Percentiles rank a stretch among this genome's conserved stretches.
Evolutionary conservation across 1,140 invertebrate species (phyloP).

Genomic region (Trypoxylus dichotomus): DNA sequence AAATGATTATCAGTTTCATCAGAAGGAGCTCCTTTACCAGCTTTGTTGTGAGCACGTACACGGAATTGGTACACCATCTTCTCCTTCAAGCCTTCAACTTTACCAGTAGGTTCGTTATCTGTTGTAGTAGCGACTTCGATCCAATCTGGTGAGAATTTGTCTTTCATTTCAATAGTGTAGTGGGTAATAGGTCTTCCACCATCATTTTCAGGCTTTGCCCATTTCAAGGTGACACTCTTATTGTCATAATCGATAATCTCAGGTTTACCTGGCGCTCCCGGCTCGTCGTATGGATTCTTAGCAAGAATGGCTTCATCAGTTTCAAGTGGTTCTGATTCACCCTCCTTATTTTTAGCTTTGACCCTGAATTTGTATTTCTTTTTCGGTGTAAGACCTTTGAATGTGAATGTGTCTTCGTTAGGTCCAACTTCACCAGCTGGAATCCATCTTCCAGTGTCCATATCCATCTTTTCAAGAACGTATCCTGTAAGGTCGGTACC

Average conservation of each 20-base stretch:
- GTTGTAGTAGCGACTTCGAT: slow-evolving; percentile 80
- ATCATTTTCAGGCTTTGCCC: slow-evolving; percentile 86
- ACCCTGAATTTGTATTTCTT: slow-evolving; percentile 99
- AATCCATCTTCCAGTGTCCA: slow-evolving; percentile 90
- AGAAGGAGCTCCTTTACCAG: slow-evolving; percentile 83
- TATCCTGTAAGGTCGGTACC: slow-evolving; percentile 94
- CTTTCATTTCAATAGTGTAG: slow-evolving; percentile 95
- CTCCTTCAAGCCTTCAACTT: slow-evolving; percentile 88
- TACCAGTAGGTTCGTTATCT: slow-evolving; percentile 74
- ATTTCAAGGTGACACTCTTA: slow-evolving; percentile 84
- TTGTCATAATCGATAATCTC: slow-evolving; percentile 94
- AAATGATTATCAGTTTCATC: slow-evolving; percentile 90
- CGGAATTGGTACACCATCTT: slow-evolving; percentile 93
- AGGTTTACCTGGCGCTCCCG: slow-evolving; percentile 85
- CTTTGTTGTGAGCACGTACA: slow-evolving; percentile 89
- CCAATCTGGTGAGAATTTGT: slow-evolving; percentile 91
- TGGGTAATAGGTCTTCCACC: slow-evolving; percentile 94
- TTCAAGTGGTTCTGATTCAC: slow-evolving; percentile 93
- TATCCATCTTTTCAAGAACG: slow-evolving; percentile 95
- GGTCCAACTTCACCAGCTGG: slow-evolving; percentile 89
- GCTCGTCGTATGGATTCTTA: slow-evolving; percentile 96
- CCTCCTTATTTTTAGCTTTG: slow-evolving; percentile 97
- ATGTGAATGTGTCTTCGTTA: slow-evolving; percentile 77
- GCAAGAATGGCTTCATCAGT: slow-evolving; percentile 85
- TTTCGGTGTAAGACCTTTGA: slow-evolving; percentile 92